A percentile compares a stretch with the other conserved stretches of the same genome.
These are phyloP conservation scores for Copidosoma aretas DNA, from an alignment of 2,888 invertebrate genomes.

Conservation along the genomic window DNA sequence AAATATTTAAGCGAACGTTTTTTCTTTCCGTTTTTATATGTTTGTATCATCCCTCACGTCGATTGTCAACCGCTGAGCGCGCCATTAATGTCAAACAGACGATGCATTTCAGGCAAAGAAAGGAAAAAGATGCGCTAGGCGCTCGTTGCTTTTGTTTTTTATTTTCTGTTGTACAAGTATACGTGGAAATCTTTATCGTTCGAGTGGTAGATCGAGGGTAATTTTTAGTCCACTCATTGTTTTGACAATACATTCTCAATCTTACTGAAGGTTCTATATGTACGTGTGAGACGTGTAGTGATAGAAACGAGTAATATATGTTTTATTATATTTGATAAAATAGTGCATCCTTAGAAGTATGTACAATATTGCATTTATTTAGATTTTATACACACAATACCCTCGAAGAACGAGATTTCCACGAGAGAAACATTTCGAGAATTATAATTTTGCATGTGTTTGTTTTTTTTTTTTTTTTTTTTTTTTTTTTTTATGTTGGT, in stretches of 20 bases:
- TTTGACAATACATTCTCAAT: too few relatives aligned
- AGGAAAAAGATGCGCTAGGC: conserved; percentile 19
- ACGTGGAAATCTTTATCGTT: conserved; percentile 9
- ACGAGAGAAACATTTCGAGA: neutral
- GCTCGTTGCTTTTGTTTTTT: conserved; percentile 17
- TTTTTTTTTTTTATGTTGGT: conserved; percentile 26
- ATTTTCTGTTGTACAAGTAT: neutral
- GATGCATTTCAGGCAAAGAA: conserved; percentile 21
- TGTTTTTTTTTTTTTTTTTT: conserved; percentile 6
- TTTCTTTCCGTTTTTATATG: conserved; percentile 13
- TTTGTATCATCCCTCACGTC: conserved; percentile 14
- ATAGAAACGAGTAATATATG: neutral
- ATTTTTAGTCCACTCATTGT: neutral
- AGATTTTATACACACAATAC: too few relatives aligned
- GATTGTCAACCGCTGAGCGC: conserved; percentile 21
- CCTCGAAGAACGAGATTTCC: too few relatives aligned
- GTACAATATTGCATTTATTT: too few relatives aligned
- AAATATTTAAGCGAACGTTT: neutral
- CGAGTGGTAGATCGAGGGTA: neutral
- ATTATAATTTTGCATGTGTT: conserved; percentile 8
- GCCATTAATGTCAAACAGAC: conserved; percentile 16
- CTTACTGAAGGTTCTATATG: too few relatives aligned
- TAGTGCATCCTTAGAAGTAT: too few relatives aligned
- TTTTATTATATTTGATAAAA: neutral
- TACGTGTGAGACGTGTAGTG: too few relatives aligned